These are phyloP conservation scores for Aleiodes sp. DNA, from an alignment of 1,140 invertebrate genomes.

Conservation along the genomic window DNA sequence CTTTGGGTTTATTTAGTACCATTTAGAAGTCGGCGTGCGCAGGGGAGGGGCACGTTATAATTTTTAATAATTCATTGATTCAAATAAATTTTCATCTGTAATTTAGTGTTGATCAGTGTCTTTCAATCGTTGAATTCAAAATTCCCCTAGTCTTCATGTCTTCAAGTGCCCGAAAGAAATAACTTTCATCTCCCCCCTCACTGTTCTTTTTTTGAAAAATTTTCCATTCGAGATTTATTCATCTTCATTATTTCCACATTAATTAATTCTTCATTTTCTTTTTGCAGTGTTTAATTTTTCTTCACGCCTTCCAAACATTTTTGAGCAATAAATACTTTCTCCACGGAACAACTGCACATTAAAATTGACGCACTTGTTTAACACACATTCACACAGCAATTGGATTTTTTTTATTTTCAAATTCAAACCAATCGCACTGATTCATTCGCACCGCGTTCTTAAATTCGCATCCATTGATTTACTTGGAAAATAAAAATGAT, in stretches of 20 bases:
- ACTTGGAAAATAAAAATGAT: not conserved
- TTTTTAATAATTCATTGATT: not conserved
- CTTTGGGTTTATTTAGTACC: constrained; percentile 67
- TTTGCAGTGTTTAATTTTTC: constrained; percentile 37
- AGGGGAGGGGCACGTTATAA: constrained; percentile 46
- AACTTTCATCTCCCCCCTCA: constrained; percentile 39
- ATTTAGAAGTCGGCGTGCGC: constrained; percentile 62
- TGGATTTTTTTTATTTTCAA: not conserved
- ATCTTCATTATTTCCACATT: not conserved
- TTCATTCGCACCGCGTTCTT: constrained; percentile 27
- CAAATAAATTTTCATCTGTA: not conserved
- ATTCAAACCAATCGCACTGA: constrained; percentile 35
- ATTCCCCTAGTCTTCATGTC: too few species aligned
- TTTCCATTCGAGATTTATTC: constrained; percentile 4
- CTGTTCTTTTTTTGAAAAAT: constrained; percentile 24
- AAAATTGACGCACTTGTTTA: constrained; percentile 61
- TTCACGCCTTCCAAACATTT: constrained; percentile 59
- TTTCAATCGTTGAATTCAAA: too few species aligned
- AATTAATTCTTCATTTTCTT: constrained; percentile 14
- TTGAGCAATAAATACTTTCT: constrained; percentile 68
- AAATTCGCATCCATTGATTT: constrained; percentile 21
- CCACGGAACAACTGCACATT: constrained; percentile 62
- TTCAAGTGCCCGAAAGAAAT: constrained; percentile 6
- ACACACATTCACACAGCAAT: constrained; percentile 50
- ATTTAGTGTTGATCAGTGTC: too few species aligned